A percentile compares a stretch with the other conserved stretches of the same genome.
Conservation (phyloP, 2,113 vertebrate genomes). For the Pseudorhombus dupliciocellatus region DNA sequence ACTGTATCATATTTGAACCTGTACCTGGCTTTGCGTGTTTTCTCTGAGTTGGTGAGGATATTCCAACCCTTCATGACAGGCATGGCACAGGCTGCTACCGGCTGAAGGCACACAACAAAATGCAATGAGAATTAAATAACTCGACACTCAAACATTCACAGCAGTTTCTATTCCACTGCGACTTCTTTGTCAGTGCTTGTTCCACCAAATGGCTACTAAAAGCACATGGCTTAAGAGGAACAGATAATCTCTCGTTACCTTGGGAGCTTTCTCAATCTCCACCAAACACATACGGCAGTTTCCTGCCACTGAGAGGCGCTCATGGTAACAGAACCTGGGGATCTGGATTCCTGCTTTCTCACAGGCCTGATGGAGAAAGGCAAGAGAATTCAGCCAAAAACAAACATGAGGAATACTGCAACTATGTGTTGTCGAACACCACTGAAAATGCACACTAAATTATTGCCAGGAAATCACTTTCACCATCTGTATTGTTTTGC, state of each 20-base stretch:
- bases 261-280: slow-evolving; percentile 97
- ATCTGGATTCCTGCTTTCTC: slow-evolving; percentile 97
- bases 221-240: neutral
- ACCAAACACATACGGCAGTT: slow-evolving; percentile 99
- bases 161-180: neutral
- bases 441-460: no score
- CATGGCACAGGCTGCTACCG: slow-evolving; percentile 98
- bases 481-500: neutral
- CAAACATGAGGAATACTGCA: neutral
- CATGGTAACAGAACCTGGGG: slow-evolving; percentile 97
- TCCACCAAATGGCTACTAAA: neutral
- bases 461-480: no score
- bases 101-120: slow-evolving; percentile 72
- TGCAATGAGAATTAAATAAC: neutral
- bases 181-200: neutral
- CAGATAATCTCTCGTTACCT: slow-evolving; percentile 79
- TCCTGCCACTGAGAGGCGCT: slow-evolving; percentile 95
- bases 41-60: slow-evolving; percentile 97
- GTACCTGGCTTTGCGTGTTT: slow-evolving; percentile 96
- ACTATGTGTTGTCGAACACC: neutral
- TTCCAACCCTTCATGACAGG: slow-evolving; percentile 99
- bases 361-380: slow-evolving; percentile 84
- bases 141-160: neutral
- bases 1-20: neutral
- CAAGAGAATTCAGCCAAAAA: neutral